phyloP scores from a whole-genome alignment of 2,113 vertebrate species.

The Manacus vitellinus region DNA sequence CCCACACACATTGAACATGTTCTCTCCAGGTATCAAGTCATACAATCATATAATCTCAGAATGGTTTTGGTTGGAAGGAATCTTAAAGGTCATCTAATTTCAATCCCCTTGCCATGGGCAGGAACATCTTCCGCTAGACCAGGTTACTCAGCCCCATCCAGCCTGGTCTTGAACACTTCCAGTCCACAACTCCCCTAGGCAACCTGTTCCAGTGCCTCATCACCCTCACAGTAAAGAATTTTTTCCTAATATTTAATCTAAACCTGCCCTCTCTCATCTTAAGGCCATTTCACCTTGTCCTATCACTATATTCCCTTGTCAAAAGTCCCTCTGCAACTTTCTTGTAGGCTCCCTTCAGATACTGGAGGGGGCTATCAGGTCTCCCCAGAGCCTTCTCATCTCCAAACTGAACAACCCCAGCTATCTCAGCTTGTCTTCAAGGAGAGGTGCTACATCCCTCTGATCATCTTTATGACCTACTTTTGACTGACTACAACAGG shows the following conservation, averaged over 20 bases:
- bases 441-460: neutral
- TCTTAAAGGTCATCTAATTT: neutral
- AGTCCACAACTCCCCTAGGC: neutral
- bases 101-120: accelerated
- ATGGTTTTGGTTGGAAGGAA: neutral
- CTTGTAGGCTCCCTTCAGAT: neutral
- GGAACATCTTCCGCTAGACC: neutral
- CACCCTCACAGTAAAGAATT: neutral
- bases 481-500: neutral
- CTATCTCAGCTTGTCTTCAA: neutral
- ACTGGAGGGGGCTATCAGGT: neutral
- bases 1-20: neutral
- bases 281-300: neutral
- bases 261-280: neutral
- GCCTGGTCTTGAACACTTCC: neutral
- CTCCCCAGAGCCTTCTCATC: neutral
- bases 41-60: neutral
- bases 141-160: neutral
- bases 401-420: neutral
- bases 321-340: neutral
- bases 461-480: neutral
- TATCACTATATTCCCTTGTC: too few species aligned
- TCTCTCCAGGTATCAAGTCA: neutral
- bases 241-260: neutral
- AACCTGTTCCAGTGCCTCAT: neutral